These are phyloP conservation scores for Rhopalosiphum maidis DNA, from an alignment of 1,140 invertebrate genomes.

Conservation along the genomic window DNA sequence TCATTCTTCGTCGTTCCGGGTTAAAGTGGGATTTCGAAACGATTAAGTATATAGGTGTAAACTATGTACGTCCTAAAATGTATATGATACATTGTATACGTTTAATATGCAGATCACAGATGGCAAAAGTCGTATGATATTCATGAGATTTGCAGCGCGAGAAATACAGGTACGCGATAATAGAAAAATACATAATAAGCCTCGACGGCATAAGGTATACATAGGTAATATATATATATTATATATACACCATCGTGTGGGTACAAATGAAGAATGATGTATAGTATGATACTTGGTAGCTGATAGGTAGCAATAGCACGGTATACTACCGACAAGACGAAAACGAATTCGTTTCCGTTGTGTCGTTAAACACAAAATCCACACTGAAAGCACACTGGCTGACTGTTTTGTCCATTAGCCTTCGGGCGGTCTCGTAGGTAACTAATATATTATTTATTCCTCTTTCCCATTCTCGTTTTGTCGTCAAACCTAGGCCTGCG, in stretches of 20 bases:
- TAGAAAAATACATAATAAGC: neutral
- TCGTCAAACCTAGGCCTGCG: conserved; percentile 47
- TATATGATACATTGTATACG: neutral
- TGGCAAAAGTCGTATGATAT: neutral
- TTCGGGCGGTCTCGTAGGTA: conserved; percentile 28
- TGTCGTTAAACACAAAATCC: conserved; percentile 40
- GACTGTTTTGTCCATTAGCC: conserved; percentile 44
- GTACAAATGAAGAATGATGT: neutral
- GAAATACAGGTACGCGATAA: neutral
- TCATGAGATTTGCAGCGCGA: neutral
- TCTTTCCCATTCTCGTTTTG: conserved; percentile 52
- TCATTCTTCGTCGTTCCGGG: neutral
- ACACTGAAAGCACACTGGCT: neutral
- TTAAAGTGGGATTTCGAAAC: conserved; percentile 23
- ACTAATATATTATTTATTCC: conserved; percentile 31
- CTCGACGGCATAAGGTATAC: neutral
- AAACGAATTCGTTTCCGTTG: conserved; percentile 44
- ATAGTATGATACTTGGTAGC: neutral
- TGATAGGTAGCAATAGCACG: neutral
- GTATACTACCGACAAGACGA: neutral
- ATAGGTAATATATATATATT: neutral
- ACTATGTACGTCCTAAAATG: neutral
- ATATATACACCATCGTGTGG: neutral
- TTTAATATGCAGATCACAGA: neutral
- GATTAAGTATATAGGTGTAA: neutral